These are phyloP conservation scores for Scalopus aquaticus DNA, from an alignment of 2,113 vertebrate species.

Conservation along the genomic window DNA sequence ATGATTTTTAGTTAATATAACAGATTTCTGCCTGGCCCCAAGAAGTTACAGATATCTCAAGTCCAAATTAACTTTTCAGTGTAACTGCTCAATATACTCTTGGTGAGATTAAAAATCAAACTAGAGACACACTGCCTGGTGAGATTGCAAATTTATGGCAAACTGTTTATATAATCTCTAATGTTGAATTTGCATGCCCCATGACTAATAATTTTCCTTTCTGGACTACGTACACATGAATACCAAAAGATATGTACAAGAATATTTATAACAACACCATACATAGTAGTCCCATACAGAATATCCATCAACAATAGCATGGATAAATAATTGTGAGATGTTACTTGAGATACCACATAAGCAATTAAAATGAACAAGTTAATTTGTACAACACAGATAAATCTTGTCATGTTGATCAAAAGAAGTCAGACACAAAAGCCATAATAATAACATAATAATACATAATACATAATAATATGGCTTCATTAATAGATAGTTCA, in stretches of 20 bases:
- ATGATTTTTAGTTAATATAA: slow-evolving; percentile 15
- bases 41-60: slow-evolving; percentile 38
- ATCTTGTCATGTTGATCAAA: not conserved
- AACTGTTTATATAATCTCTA: not conserved
- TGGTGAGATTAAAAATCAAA: slow-evolving; percentile 14
- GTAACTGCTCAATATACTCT: not conserved
- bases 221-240: not conserved
- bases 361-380: slow-evolving; percentile 22
- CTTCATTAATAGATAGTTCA: slow-evolving; percentile 39
- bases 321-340: not conserved
- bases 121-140: not conserved
- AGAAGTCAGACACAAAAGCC: not conserved
- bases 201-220: not conserved
- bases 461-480: too few species aligned
- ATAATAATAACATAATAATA: too few species aligned
- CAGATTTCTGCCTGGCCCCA: not conserved
- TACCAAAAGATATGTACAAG: not conserved
- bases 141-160: not conserved
- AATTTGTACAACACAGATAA: not conserved
- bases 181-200: slow-evolving; percentile 1
- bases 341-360: not conserved
- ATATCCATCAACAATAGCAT: not conserved
- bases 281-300: not conserved
- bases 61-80: not conserved
- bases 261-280: not conserved